phyloP scores from a whole-genome alignment of 2,113 vertebrate species.

The Ceuthmochares aereus region DNA sequence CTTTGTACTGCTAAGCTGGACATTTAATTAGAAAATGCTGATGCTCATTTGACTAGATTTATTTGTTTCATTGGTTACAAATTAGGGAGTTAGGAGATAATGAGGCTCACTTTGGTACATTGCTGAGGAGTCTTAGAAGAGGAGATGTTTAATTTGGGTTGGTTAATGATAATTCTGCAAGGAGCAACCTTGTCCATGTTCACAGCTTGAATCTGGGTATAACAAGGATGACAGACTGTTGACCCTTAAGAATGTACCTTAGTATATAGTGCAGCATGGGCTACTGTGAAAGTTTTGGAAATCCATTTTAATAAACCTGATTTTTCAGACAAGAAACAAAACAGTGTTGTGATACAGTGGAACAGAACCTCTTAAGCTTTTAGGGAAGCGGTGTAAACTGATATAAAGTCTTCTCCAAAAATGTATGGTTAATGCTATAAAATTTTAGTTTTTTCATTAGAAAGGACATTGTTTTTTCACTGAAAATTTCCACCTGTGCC shows the following conservation, averaged over 20 bases:
- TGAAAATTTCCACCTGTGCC: not conserved
- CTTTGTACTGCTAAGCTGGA: not conserved
- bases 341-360: not conserved
- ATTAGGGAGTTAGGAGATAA: slow-evolving; percentile 27
- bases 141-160: slow-evolving; percentile 1
- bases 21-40: slow-evolving; percentile 19
- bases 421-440: not conserved
- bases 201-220: not conserved
- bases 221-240: not conserved
- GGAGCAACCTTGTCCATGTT: not conserved
- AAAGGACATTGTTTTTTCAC: not conserved
- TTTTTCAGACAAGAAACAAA: not conserved
- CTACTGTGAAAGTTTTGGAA: not conserved
- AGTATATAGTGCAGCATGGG: not conserved
- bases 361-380: not conserved
- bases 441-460: not conserved
- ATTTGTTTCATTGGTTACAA: slow-evolving; percentile 30
- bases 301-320: accelerated
- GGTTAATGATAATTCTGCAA: not conserved
- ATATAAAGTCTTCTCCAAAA: not conserved
- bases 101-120: not conserved
- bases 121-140: slow-evolving; percentile 12
- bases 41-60: slow-evolving; percentile 24
- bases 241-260: not conserved
- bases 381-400: not conserved